Percentiles rank a stretch among this genome's conserved stretches.
phyloP scores from a whole-genome alignment of 2,113 vertebrate genomes.

The Gorilla gorilla region DNA sequence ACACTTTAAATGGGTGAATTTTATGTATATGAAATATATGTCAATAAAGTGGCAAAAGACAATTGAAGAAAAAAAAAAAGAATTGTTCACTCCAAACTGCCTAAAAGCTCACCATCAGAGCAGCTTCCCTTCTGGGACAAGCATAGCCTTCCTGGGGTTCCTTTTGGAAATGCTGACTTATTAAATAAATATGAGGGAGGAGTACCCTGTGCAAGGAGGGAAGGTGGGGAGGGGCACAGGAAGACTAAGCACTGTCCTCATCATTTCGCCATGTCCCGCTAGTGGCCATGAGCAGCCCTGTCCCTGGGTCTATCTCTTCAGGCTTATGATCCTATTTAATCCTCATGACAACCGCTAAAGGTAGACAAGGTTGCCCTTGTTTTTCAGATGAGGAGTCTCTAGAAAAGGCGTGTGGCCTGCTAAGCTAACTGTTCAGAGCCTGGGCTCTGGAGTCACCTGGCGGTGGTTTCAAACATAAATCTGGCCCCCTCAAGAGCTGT shows the following conservation, averaged over 20 bases:
- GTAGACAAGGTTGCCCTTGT: not conserved
- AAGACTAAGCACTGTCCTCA: too few species aligned
- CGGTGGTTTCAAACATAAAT: not conserved
- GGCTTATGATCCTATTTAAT: not conserved
- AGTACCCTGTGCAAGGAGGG: not conserved
- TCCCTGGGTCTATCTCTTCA: not conserved
- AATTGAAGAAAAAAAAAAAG: not conserved
- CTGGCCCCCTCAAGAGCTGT: not conserved
- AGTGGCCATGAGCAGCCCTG: not conserved
- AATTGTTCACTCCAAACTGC: not conserved
- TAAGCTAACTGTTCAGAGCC: not conserved
- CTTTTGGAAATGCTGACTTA: not conserved
- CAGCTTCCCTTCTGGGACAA: not conserved
- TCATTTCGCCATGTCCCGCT: not conserved
- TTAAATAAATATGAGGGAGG: not conserved
- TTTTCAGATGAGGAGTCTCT: not conserved
- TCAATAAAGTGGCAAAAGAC: not conserved
- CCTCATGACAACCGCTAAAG: not conserved
- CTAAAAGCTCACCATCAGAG: not conserved
- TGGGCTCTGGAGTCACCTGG: not conserved
- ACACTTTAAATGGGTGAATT: not conserved
- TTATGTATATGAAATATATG: not conserved
- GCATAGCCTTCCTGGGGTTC: not conserved
- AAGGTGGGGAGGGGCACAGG: accelerated
- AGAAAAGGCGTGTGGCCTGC: not conserved